Base-by-base conservation (phyloP, 2,888 invertebrate genomes). In the Meta bourneti region DNA sequence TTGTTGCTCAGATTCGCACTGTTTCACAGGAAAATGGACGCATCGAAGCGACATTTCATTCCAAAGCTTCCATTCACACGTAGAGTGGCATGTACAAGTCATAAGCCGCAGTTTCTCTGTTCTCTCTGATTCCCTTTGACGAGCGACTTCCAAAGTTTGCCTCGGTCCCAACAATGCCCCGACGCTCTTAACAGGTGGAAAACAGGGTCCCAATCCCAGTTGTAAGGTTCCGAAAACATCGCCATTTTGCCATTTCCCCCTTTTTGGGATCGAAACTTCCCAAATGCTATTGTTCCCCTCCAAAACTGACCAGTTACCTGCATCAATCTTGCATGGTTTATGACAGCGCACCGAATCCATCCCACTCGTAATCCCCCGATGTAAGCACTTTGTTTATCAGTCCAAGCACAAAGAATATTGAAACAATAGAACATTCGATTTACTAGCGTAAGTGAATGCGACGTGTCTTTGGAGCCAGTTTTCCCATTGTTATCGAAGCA, bases 351-450 rank as follows among this genome's bases (percentile, higher is more conserved):
- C 34, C 80, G 61, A 90, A 85, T 85, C 84, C 75, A 75, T 75
- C 48, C 74, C 75, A 49, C 75, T 86, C 84, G 69, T 90, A 90
- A 86, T 90, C 85, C 90, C 74, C 48, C 74, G 9, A 72, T 81
- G 74, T 84, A 84, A 84, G 78, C 84, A 84, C 84, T 84, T 85
- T 90, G 90, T 90, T 81, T 80, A 90, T 84, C 80, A 79, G 72
- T 71, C 72, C 79, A 16, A 51, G 51, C 90, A 90, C 80, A 90
- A 90, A 90, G 90, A 80, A 85, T 75, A 86, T 52, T 70, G 75
- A 81, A 86, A 90, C 90, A 90, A 90, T 90, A 52, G 90, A 86
- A 90, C 90, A 90, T 86, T 90, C 90, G 89, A 88, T 88, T 88
- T 77, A 88, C 88, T 88, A 72, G 83, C 90, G 13, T 90, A 90